phyloP scores from a whole-genome alignment of 2,888 invertebrate genomes.

The Loripinus fragilis region DNA sequence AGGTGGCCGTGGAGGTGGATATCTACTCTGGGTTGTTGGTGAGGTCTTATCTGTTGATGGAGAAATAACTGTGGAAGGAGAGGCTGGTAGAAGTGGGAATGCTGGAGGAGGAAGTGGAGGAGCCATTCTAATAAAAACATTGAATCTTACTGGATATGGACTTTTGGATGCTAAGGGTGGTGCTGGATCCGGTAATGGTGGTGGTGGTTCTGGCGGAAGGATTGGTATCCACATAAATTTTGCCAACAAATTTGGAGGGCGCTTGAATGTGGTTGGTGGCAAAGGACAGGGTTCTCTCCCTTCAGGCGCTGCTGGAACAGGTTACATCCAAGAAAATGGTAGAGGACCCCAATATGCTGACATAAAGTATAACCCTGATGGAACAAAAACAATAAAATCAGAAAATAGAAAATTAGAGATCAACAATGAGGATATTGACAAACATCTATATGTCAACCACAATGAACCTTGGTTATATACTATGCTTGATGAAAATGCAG shows the following conservation, averaged over 20 bases:
- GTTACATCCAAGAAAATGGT: conserved; percentile 71
- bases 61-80: conserved; percentile 65
- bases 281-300: conserved; percentile 59
- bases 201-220: conserved; percentile 73
- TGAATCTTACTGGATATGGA: conserved; percentile 74
- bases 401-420: conserved; percentile 65
- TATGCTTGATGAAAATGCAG: conserved; percentile 61
- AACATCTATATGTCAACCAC: conserved; percentile 66
- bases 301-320: conserved; percentile 75
- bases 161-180: conserved; percentile 70
- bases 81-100: conserved; percentile 57
- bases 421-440: conserved; percentile 71
- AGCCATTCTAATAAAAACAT: conserved; percentile 67
- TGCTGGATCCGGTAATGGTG: conserved; percentile 55
- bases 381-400: conserved; percentile 49
- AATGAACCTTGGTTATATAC: conserved; percentile 74
- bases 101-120: conserved; percentile 77
- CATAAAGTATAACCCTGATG: conserved; percentile 66
- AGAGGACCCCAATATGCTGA: conserved; percentile 75
- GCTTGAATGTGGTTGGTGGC: conserved; percentile 67
- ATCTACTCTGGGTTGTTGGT: conserved; percentile 69
- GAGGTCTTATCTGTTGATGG: conserved; percentile 70
- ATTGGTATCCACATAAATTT: conserved; percentile 67
- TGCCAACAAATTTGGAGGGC: conserved; percentile 66
- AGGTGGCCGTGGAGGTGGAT: conserved; percentile 74